Evolutionary conservation across 2,888 invertebrate species (phyloP).

Genomic region (Drosophila paracracens): DNA sequence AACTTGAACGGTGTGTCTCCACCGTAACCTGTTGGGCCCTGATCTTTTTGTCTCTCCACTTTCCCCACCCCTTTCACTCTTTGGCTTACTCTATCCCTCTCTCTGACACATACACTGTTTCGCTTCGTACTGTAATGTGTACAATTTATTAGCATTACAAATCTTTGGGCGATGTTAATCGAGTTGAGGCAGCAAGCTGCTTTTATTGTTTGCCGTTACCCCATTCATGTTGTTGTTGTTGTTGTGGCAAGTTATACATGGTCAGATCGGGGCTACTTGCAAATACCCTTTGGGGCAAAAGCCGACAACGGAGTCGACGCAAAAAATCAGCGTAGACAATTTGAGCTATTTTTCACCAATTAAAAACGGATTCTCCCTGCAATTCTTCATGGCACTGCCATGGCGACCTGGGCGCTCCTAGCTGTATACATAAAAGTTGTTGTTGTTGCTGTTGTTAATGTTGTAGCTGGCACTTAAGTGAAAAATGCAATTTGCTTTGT

Average conservation of each 20-base stretch:
- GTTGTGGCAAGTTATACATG: slow-evolving; percentile 45
- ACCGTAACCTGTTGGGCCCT: slow-evolving; percentile 20
- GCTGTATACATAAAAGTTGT: slow-evolving; percentile 34
- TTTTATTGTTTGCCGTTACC: slow-evolving; percentile 54
- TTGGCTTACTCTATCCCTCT: background rate
- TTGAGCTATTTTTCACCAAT: slow-evolving; percentile 76
- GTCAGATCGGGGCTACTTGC: slow-evolving; percentile 61
- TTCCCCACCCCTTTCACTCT: background rate
- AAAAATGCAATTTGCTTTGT: slow-evolving; percentile 67
- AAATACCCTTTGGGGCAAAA: slow-evolving; percentile 54
- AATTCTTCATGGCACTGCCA: slow-evolving; percentile 60
- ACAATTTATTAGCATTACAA: slow-evolving; percentile 77
- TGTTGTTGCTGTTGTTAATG: slow-evolving; percentile 30
- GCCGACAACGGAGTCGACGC: slow-evolving; percentile 25
- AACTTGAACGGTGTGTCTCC: slow-evolving; percentile 9
- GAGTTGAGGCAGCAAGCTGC: slow-evolving; percentile 50
- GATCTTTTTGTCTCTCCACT: background rate
- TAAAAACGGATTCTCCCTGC: slow-evolving; percentile 74
- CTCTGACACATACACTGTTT: slow-evolving; percentile 6
- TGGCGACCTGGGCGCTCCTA: slow-evolving; percentile 54
- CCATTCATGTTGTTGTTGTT: slow-evolving; percentile 12
- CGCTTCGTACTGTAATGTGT: slow-evolving; percentile 59
- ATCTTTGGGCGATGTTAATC: slow-evolving; percentile 73
- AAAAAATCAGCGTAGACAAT: slow-evolving; percentile 69
- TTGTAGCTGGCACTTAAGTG: slow-evolving; percentile 59